Evolutionary conservation across 1,140 invertebrate genomes (phyloP).

Genomic region (Trissolcus basalis): DNA sequence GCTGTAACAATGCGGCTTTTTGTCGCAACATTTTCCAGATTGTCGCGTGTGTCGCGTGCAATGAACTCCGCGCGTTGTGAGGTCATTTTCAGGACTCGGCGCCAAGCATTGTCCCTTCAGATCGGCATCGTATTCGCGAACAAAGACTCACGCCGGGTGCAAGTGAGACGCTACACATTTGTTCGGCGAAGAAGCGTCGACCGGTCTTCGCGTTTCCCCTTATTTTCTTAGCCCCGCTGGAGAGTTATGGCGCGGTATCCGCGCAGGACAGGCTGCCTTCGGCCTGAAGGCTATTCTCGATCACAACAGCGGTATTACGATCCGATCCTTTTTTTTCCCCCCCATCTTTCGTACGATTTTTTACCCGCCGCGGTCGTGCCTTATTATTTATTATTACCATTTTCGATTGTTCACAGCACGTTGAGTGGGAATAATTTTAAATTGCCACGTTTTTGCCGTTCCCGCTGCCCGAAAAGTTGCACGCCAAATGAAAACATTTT

Average conservation of each 20-base stretch:
- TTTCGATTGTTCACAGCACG: constrained; percentile 1
- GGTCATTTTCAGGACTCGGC: constrained; percentile 59
- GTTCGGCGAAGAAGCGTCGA: constrained; percentile 54
- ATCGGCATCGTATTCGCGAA: constrained; percentile 54
- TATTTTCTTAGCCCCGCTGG: constrained; percentile 48
- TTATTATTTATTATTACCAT: constrained; percentile 16
- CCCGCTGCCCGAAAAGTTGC: not conserved
- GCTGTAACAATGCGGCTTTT: constrained; percentile 44
- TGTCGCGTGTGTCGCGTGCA: constrained; percentile 54
- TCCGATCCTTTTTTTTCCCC: constrained; percentile 29
- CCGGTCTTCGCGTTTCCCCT: constrained; percentile 51
- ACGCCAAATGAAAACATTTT: too few relatives aligned
- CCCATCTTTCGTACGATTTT: constrained; percentile 21
- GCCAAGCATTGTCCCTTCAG: constrained; percentile 65
- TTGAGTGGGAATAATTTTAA: not conserved
- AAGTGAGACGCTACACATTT: constrained; percentile 31
- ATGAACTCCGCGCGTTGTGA: constrained; percentile 49
- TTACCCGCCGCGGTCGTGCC: not conserved
- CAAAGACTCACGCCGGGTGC: constrained; percentile 51
- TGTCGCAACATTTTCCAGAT: constrained; percentile 52
- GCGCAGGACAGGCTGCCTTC: constrained; percentile 46
- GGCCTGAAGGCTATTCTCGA: constrained; percentile 49
- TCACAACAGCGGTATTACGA: constrained; percentile 45
- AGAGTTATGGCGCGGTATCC: constrained; percentile 57
- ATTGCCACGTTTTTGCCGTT: not conserved